Evolutionary conservation across 2,888 invertebrate genomes (phyloP).

Genomic region (Leucoma salicis): DNA sequence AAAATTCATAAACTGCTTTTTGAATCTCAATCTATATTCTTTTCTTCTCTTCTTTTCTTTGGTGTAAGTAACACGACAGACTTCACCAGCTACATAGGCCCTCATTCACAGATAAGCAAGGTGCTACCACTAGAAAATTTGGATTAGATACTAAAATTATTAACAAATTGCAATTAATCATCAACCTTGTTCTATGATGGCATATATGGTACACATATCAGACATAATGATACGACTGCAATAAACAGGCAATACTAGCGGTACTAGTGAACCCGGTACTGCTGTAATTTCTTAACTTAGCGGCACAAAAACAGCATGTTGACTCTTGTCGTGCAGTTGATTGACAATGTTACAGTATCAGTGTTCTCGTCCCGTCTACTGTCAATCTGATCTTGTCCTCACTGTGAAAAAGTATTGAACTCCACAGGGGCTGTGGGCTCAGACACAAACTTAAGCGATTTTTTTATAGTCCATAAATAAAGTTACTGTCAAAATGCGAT

Average conservation of each 20-base stretch:
- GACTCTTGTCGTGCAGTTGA: conserved; percentile 49
- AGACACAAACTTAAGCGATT: conserved; percentile 17
- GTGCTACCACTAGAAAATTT: too few species aligned
- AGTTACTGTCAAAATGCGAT: too few species aligned
- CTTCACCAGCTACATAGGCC: too few species aligned
- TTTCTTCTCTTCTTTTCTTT: too few species aligned
- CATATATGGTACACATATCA: too few species aligned
- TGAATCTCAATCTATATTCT: too few species aligned
- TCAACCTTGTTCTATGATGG: too few species aligned
- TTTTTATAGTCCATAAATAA: neutral
- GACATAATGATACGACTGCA: neutral
- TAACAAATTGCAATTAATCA: too few species aligned
- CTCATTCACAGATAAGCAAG: too few species aligned
- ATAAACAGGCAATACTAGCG: conserved; percentile 16
- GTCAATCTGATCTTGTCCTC: conserved; percentile 59
- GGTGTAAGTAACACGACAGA: too few species aligned
- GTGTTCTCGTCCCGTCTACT: conserved; percentile 53
- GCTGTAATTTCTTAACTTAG: conserved; percentile 40
- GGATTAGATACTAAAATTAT: too few species aligned
- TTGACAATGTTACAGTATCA: conserved; percentile 53
- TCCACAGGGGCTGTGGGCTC: conserved; percentile 29
- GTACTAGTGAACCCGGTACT: conserved; percentile 3
- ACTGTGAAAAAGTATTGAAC: conserved; percentile 54
- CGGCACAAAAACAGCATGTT: conserved; percentile 36
- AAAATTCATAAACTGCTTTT: too few species aligned